Evolutionary conservation across 2,797 vertebrate species (phyloP), one percentile per base, ranked within the genome.

Genomic region (Meriones psammophilus): DNA sequence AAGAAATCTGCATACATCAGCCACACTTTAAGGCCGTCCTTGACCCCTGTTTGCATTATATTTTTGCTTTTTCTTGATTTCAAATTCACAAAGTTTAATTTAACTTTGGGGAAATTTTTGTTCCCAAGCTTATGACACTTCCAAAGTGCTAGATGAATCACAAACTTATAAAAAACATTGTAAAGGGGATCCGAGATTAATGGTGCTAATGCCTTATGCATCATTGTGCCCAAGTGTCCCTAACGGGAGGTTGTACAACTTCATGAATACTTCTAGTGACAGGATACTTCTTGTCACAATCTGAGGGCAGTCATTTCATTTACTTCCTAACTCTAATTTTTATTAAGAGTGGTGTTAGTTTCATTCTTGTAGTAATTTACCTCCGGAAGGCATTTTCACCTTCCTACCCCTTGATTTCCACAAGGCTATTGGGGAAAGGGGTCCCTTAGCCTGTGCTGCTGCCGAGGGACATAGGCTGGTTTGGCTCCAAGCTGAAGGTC

Each of bases 81-180:
- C n/a, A 90, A 92, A 94, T 94, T 95, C 54, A 88, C 66, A 9
- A 62, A 93, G 56, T 68, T 93, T 13, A 93, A 86, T 96, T 92
- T 96, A 95, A 95, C 90, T 92, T 97, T 36, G 94, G 97, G 90
- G 90, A 94, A 86, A 86, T 73, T 87, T 93, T 87, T 36, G 76
- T 95, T 95, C 79, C 89, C 92, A 91, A 79, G 54, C 12, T 36
- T 87, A 58, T 46, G 56, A 62, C 3, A 71, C 8, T 94, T 94
- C 33, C 60, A 96, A 96, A 96, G 71, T 60, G 42, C 74, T 91
- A 84, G 60, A 94, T 92, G 71, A 94, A 88, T 94, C 54, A 92
- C 8, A 91, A 68, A 90, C 60, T 89, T 94, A 36, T 28, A 94
- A 92, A 28, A 42, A 97, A 97, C 94, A 97, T 96, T 97, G 86